phyloP scores from a whole-genome alignment of 1,140 invertebrate genomes.

The Ostrea denselamellosa region DNA sequence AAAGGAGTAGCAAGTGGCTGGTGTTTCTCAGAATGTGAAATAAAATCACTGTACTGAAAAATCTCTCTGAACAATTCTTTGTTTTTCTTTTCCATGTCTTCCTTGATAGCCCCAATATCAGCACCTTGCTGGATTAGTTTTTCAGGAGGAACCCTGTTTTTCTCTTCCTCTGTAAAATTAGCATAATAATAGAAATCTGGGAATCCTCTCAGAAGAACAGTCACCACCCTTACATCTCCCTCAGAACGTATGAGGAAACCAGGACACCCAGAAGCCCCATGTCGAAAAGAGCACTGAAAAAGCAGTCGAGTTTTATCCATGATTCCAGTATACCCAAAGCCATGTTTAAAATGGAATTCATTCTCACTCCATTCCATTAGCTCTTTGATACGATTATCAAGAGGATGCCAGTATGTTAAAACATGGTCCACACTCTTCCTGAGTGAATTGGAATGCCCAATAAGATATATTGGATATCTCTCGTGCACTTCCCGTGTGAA shows the following conservation, averaged over 20 bases:
- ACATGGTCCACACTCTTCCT: neutral
- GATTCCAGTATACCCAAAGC: slow-evolving; percentile 16
- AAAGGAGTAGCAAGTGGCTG: neutral
- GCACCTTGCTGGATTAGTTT: slow-evolving; percentile 43
- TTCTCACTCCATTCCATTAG: slow-evolving; percentile 12
- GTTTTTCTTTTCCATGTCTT: slow-evolving; percentile 15
- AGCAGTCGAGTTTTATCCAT: neutral
- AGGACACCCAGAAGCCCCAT: slow-evolving; percentile 41
- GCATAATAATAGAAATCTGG: slow-evolving; percentile 39
- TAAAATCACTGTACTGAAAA: slow-evolving; percentile 4
- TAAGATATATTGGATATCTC: slow-evolving; percentile 23
- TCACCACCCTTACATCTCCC: slow-evolving; percentile 11
- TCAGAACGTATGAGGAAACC: neutral
- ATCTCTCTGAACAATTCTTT: neutral
- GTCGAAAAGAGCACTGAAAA: slow-evolving; percentile 43
- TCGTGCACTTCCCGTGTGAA: slow-evolving; percentile 23
- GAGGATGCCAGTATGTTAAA: slow-evolving; percentile 38
- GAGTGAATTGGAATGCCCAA: slow-evolving; percentile 29
- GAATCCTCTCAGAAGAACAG: slow-evolving; percentile 44
- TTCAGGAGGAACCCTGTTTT: neutral
- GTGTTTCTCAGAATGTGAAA: slow-evolving; percentile 28
- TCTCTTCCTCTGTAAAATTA: slow-evolving; percentile 37
- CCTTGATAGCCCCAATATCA: slow-evolving; percentile 5
- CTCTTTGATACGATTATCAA: neutral
- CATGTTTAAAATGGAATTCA: slow-evolving; percentile 21